phyloP scores from a whole-genome alignment of 92 coral and sea anemone genomes.

The Bergia sp. region DNA sequence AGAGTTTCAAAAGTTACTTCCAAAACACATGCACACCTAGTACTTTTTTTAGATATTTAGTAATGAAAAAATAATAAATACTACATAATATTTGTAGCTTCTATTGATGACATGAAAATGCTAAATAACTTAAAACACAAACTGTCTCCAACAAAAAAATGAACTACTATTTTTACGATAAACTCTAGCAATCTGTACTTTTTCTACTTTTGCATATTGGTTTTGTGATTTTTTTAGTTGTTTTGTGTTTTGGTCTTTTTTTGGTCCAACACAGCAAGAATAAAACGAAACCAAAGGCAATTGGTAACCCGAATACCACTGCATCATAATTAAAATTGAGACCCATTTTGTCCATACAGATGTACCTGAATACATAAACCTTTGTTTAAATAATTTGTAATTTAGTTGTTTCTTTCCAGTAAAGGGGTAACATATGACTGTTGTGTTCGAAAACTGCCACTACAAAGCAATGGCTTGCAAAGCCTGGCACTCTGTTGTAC shows the following conservation, averaged over 20 bases:
- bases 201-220: constrained; percentile 26
- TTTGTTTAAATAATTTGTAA: background rate
- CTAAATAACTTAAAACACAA: background rate
- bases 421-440: constrained; percentile 55
- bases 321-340: background rate
- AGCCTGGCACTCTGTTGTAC: constrained; percentile 64
- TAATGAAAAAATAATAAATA: no score
- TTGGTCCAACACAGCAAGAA: constrained; percentile 72
- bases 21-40: background rate
- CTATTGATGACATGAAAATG: background rate
- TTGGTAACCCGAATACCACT: background rate
- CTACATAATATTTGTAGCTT: background rate
- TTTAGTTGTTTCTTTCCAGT: constrained; percentile 42
- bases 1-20: background rate
- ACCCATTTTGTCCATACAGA: background rate
- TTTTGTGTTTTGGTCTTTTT: constrained; percentile 61
- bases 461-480: constrained; percentile 76
- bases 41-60: background rate
- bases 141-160: background rate
- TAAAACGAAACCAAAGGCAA: background rate
- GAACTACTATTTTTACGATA: background rate
- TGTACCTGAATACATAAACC: background rate
- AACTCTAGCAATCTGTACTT: background rate
- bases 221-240: constrained; percentile 27
- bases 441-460: constrained; percentile 74